Base-by-base conservation (phyloP, 2,888 invertebrate species). In the Tanytarsus gracilentus region DNA sequence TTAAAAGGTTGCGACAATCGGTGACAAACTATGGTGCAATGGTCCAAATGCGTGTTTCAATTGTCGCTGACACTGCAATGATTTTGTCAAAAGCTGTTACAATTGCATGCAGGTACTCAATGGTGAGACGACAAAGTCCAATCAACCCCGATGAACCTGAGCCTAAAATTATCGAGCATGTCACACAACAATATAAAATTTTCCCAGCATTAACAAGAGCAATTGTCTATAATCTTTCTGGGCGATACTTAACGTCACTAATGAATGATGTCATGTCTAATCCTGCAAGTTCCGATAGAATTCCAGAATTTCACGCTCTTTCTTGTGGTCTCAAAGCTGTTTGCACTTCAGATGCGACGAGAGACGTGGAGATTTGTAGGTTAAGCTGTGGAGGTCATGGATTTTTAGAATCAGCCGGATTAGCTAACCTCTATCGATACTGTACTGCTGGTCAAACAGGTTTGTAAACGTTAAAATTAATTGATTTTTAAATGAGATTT, bases 11-110 rank as follows among this genome's bases (percentile, higher is more conserved):
- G 0, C 82, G 86, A 1, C 87, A 85, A 67, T 85, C 86, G 23
- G 92, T 93, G 70, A 76, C 93, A 7, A 86, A 90, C 0, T 94
- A 94, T 72, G 92, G 92, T 5, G 88, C 90, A 0, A 94, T 94
- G 94, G 87, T 96, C 79, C 90, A 94, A 73, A 93, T 96, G 0
- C 80, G 97, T 50, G 90, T 93, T 2, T 83, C 88, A 49, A 76
- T 97, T 25, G 0, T 89, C 3, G 79, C 79, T 66, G 88, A 88
- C 69, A 79, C 85, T 67, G 80, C 83, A 62, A 77, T 76, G 64
- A 85, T 84, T 68, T 76, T 93, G 66, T 81, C 84, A 5, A 85
- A 86, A 69, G 88, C 89, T 0, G 82, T 81, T 51, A 90, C 88
- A n/a, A 89, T 92, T 64, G 89, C 92, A 3, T 81, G 85, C 5